Evolutionary conservation across 2,888 invertebrate genomes (phyloP).

Genomic region (Drosophila heteroneura): DNA sequence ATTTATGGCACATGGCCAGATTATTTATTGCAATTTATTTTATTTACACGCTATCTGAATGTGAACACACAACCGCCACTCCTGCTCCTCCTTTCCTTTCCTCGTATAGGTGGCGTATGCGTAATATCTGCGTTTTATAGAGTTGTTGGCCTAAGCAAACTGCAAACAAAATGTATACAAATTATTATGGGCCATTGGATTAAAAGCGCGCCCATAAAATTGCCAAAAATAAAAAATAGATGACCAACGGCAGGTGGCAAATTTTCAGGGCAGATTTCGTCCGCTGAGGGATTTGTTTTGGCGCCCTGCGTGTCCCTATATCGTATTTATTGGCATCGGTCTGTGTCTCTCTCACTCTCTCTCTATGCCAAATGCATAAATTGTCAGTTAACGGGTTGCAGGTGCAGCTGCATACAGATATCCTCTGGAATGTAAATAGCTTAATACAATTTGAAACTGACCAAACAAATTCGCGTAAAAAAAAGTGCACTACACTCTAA

Average conservation of each 20-base stretch:
- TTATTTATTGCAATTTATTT: constrained; percentile 83
- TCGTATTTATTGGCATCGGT: constrained; percentile 69
- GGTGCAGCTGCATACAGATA: constrained; percentile 64
- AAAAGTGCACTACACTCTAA: constrained; percentile 15
- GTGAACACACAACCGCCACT: constrained; percentile 43
- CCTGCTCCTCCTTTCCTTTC: neutral
- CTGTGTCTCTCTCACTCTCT: neutral
- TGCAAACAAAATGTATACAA: constrained; percentile 80
- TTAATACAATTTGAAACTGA: constrained; percentile 66
- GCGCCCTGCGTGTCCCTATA: constrained; percentile 58
- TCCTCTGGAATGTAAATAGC: constrained; percentile 63
- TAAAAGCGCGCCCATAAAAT: constrained; percentile 57
- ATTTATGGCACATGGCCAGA: constrained; percentile 76
- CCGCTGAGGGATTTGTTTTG: constrained; percentile 41
- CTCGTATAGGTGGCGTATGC: constrained; percentile 53
- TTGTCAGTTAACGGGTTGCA: constrained; percentile 55
- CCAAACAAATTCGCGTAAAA: constrained; percentile 51
- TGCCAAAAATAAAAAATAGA: constrained; percentile 16
- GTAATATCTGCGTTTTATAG: constrained; percentile 36
- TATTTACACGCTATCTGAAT: constrained; percentile 80
- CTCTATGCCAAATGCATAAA: constrained; percentile 71
- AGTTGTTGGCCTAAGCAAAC: constrained; percentile 66
- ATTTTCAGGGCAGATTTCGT: neutral
- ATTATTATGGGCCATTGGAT: constrained; percentile 80
- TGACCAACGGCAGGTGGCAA: constrained; percentile 21